Percentiles rank a stretch among this genome's conserved stretches.
Evolutionary conservation across 2,797 vertebrate species (phyloP).

Genomic region (Dicrostonyx torquatus): DNA sequence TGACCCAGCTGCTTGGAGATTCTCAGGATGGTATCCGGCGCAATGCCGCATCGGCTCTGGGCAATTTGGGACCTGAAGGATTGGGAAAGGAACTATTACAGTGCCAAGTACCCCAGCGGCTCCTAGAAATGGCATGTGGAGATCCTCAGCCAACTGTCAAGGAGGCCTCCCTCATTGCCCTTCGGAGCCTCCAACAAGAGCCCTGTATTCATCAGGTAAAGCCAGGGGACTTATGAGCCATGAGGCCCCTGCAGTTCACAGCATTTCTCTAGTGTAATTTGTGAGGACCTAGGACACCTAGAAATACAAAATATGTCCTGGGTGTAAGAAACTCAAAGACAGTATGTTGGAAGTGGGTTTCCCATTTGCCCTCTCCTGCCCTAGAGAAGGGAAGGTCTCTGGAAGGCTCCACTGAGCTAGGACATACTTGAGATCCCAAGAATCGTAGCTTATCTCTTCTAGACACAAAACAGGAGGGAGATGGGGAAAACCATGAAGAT

Average conservation of each 20-base stretch:
- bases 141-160: conserved; percentile 90
- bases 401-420: neutral
- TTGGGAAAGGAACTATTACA: conserved; percentile 85
- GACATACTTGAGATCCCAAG: neutral
- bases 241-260: neutral
- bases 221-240: neutral
- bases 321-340: neutral
- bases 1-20: conserved; percentile 88
- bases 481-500: neutral
- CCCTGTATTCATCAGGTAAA: conserved; percentile 89
- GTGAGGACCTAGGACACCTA: neutral
- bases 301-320: neutral
- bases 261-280: neutral
- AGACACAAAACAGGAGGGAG: neutral
- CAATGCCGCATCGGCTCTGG: conserved; percentile 90
- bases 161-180: conserved; percentile 89
- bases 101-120: conserved; percentile 83
- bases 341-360: conserved; percentile 10
- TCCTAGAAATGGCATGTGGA: conserved; percentile 89
- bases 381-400: neutral
- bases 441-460: neutral
- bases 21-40: conserved; percentile 88
- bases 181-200: conserved; percentile 88
- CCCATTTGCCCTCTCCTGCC: neutral
- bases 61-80: conserved; percentile 87